phyloP scores from a whole-genome alignment of 1,140 invertebrate genomes.

The Drosophila seguyi region DNA sequence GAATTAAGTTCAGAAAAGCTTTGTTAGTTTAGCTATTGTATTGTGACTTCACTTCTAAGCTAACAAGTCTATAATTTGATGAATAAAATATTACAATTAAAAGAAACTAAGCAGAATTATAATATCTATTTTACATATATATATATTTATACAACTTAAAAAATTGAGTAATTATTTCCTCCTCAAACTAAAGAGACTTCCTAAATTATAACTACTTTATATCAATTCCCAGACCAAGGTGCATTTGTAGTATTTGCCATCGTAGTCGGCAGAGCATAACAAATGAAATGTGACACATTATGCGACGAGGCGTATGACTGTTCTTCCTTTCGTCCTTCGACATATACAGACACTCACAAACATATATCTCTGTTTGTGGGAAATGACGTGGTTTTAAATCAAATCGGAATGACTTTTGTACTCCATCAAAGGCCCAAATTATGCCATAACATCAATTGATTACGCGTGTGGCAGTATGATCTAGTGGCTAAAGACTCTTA shows the following conservation, averaged over 20 bases:
- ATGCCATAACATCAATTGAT: conserved; percentile 79
- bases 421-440: conserved; percentile 73
- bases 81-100: neutral
- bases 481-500: conserved; percentile 36
- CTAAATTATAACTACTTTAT: neutral
- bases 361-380: conserved; percentile 8
- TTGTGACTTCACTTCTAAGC: neutral
- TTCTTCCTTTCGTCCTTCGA: conserved; percentile 37
- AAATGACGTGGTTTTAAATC: conserved; percentile 56
- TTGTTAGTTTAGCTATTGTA: neutral
- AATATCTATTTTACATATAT: no score
- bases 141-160: no score
- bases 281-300: conserved; percentile 82
- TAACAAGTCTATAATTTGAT: no score
- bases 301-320: conserved; percentile 77
- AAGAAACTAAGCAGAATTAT: no score
- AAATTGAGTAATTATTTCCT: no score
- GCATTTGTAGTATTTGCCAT: conserved; percentile 37
- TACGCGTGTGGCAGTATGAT: conserved; percentile 61
- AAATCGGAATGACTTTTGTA: conserved; percentile 78
- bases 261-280: conserved; percentile 63
- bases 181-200: no score
- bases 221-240: conserved; percentile 16
- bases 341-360: neutral
- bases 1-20: neutral